A percentile compares a stretch with the other conserved stretches of the same genome.
Conservation (phyloP, 2,888 invertebrate genomes). For the Eupithecia dodoneata region DNA sequence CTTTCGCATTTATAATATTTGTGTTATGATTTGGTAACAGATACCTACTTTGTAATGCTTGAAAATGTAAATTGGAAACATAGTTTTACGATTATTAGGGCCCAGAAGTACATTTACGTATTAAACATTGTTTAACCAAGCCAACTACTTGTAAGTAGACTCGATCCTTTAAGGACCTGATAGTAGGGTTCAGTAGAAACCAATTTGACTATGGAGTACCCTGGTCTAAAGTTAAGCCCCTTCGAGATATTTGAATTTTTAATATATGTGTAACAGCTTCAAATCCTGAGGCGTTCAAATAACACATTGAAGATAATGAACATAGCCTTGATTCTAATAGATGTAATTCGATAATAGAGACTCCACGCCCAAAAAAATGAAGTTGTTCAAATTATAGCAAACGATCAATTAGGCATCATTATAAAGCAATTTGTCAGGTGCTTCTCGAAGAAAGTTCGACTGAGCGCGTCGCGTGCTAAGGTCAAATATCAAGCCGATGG, state of each 20-base stretch:
- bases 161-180: too few species aligned
- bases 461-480: conserved; percentile 59
- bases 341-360: conserved; percentile 34
- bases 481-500: conserved; percentile 48
- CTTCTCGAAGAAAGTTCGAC: conserved; percentile 61
- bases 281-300: conserved; percentile 17
- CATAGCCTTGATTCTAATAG: conserved; percentile 33
- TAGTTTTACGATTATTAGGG: conserved; percentile 17
- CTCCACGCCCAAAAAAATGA: conserved; percentile 37
- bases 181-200: too few species aligned
- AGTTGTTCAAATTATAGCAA: conserved; percentile 55
- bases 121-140: conserved; percentile 6
- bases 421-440: conserved; percentile 72
- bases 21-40: conserved; percentile 17
- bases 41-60: conserved; percentile 12
- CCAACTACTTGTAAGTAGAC: neutral
- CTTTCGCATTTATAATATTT: too few species aligned
- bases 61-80: conserved; percentile 17
- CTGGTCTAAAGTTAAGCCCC: too few species aligned
- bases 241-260: too few species aligned
- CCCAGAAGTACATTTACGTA: neutral
- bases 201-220: too few species aligned
- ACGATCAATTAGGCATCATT: conserved; percentile 70
- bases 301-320: conserved; percentile 18
- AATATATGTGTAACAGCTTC: neutral